These are phyloP conservation scores for Scytalopus superciliaris DNA, from an alignment of 2,113 vertebrate species.

Conservation along the genomic window DNA sequence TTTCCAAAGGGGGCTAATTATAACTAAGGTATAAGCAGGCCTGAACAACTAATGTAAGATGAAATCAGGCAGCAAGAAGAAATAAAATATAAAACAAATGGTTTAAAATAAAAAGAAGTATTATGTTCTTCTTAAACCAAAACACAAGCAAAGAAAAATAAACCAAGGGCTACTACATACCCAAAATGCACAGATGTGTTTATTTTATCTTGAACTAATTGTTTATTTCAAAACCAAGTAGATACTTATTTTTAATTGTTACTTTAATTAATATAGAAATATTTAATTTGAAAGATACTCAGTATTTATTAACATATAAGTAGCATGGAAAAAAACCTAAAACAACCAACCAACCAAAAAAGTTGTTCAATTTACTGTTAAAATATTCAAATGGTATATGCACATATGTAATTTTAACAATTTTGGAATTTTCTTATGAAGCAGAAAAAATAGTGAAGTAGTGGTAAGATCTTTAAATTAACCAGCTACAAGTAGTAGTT, in stretches of 20 bases:
- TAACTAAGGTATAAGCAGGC: not conserved
- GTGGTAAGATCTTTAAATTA: not conserved
- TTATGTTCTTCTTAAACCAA: not conserved
- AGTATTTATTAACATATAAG: not conserved
- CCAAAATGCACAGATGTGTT: not conserved
- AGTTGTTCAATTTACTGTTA: not conserved
- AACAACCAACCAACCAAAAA: not conserved
- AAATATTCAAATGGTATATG: not conserved
- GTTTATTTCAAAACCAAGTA: not conserved
- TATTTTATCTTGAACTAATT: not conserved
- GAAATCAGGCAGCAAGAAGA: not conserved
- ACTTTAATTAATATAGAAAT: not conserved
- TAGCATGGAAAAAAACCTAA: not conserved
- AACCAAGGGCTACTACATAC: not conserved
- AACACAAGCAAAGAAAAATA: not conserved
- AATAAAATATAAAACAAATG: not conserved
- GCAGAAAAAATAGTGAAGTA: not conserved
- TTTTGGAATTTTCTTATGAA: not conserved
- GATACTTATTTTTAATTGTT: not conserved
- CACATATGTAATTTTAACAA: not conserved
- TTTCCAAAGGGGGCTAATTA: not conserved
- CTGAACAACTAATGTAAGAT: not conserved
- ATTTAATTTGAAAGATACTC: not conserved
- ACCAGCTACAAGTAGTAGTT: not conserved
- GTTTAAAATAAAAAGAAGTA: not conserved